A percentile compares a stretch with the other conserved stretches of the same genome.
Evolutionary conservation across 1,140 invertebrate genomes (phyloP).

Genomic region (Portunus trituberculatus): DNA sequence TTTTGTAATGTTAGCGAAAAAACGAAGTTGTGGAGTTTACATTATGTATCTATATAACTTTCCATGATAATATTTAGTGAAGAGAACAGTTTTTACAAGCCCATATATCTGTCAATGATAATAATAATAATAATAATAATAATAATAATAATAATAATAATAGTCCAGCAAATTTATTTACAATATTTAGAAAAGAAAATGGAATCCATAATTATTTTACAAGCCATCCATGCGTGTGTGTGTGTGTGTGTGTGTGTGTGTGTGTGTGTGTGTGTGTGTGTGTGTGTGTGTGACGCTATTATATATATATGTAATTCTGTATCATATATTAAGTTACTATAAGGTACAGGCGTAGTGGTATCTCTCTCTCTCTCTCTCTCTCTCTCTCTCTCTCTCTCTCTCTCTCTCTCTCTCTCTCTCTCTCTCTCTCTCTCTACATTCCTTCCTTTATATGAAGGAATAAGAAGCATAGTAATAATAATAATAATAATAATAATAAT

Average conservation of each 20-base stretch:
- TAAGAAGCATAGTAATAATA: neutral
- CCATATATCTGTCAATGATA: too few species aligned
- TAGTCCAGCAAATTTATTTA: neutral
- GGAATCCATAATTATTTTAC: neutral
- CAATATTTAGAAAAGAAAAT: neutral
- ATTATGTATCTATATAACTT: too few species aligned
- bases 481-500: slow-evolving; percentile 15
- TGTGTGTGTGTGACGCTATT: neutral
- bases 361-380: neutral
- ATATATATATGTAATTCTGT: slow-evolving; percentile 7
- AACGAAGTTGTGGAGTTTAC: too few species aligned
- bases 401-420: slow-evolving; percentile 41
- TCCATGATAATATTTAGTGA: too few species aligned
- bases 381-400: slow-evolving; percentile 41
- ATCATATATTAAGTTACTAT: slow-evolving; percentile 33
- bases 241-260: slow-evolving; percentile 54
- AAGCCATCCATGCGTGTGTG: slow-evolving; percentile 1
- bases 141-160: too few species aligned
- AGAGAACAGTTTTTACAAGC: too few species aligned
- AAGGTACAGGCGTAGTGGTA: neutral
- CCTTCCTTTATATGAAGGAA: neutral
- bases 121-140: too few species aligned
- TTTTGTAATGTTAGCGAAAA: too few species aligned
- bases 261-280: slow-evolving; percentile 44
- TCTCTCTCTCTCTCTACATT: neutral